Conservation (phyloP, 2,797 vertebrate species). For the Sebastes itinus region DNA sequence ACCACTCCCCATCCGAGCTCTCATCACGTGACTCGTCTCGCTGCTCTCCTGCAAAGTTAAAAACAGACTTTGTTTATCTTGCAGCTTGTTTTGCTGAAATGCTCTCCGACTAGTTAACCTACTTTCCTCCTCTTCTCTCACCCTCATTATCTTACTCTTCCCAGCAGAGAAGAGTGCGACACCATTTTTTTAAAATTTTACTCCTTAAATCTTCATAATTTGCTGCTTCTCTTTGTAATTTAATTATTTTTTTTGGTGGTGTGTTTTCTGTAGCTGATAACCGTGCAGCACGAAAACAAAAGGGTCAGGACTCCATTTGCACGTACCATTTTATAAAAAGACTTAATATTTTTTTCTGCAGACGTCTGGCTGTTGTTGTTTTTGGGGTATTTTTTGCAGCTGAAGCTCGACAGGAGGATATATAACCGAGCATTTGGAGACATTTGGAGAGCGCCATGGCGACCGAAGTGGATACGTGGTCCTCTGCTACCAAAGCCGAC, state of each 20-base stretch:
- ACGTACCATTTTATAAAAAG: neutral
- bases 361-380: neutral
- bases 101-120: constrained; percentile 45
- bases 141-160: neutral
- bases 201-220: neutral
- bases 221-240: constrained; percentile 17
- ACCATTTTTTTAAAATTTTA: neutral
- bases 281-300: constrained; percentile 18
- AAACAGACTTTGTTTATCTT: constrained; percentile 85
- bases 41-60: constrained; percentile 81
- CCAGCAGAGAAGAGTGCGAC: constrained; percentile 7
- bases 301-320: neutral
- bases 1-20: constrained; percentile 69
- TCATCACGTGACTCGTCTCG: constrained; percentile 72
- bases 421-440: constrained; percentile 49
- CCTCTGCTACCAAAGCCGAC: constrained; percentile 67
- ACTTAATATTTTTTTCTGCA: neutral
- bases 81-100: constrained; percentile 62
- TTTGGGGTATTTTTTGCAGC: constrained; percentile 37
- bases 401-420: constrained; percentile 43
- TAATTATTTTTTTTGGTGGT: neutral
- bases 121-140: neutral
- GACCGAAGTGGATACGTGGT: constrained; percentile 82
- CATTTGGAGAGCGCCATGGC: constrained; percentile 76
- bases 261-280: constrained; percentile 27